Evolutionary conservation across 2,113 vertebrate species (phyloP), one percentile per base, ranked within the genome.

Genomic region (Aleadryas rufinucha): DNA sequence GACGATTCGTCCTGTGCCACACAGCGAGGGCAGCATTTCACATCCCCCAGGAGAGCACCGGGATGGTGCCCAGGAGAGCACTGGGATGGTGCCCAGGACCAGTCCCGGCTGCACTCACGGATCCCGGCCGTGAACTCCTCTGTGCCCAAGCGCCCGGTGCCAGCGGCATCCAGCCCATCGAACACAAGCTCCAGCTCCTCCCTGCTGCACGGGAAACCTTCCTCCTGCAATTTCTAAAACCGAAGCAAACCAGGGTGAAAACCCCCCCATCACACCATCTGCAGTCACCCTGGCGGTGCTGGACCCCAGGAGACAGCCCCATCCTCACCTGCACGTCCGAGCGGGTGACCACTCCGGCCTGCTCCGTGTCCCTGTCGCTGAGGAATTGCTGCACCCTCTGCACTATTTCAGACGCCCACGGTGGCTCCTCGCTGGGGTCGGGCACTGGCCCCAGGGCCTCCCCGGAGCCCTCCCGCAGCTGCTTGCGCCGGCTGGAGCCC

Each of bases 401-500:
- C 2, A 70, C 56, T 2, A 79, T 69, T 37, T 96, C 92, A 0
- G 96, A 28, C 9, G 89, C 49, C 85, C 84, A 72, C 0, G 52
- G 35, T 4, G 71, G 87, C 9, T 96, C 86, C 49, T 93, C 89
- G 0, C 1, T 0, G 3, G 57, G 35, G 39, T 52, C 0, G 2
- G 69, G 7, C 8, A n/a, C 35, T 8, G 74, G 7, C 0, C 3
- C 68, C 1, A 70, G 72, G 13, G 81, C 37, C 30, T 65, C 85
- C 0, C 90, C 35, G 2, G 3, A 50, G 76, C 56, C 12, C 7
- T 76, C 93, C 3, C 53, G 91, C 10, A 84, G 72, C 97, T 98
- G 98, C 57, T 35, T 70, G 31, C 97, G 81, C 39, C 97, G 97
- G 79, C 97, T 98, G 79, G 98, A 99, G 54, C 98, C 99, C 91